Evolutionary conservation across 2,113 vertebrate species (phyloP).

Genomic region (Paracyprichromis sp.): DNA sequence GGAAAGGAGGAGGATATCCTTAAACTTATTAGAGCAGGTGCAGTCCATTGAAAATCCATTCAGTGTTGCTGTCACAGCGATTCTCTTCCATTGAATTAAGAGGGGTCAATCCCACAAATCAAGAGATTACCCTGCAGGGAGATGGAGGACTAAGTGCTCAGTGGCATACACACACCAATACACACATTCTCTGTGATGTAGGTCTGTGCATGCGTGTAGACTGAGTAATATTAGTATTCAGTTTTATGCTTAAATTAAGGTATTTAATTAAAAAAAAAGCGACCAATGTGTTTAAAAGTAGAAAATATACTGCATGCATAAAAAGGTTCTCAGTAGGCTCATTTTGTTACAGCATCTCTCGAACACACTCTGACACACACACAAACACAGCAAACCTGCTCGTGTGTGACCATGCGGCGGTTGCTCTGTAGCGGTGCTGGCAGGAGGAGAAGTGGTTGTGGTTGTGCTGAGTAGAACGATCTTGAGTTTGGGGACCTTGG

Average conservation of each 20-base stretch:
- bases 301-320: neutral
- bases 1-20: slow-evolving; percentile 35
- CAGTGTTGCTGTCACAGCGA: slow-evolving; percentile 66
- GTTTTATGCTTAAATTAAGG: neutral
- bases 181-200: neutral
- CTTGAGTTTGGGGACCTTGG: slow-evolving; percentile 46
- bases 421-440: neutral
- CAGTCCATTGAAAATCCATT: slow-evolving; percentile 68
- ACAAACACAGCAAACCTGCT: neutral
- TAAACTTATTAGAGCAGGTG: slow-evolving; percentile 66
- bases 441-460: neutral
- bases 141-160: slow-evolving; percentile 34
- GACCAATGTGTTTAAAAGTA: neutral
- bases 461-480: slow-evolving; percentile 54
- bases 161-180: neutral
- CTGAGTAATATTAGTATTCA: neutral
- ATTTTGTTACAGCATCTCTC: neutral
- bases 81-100: slow-evolving; percentile 70
- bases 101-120: slow-evolving; percentile 69
- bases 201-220: neutral
- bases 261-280: fast-evolving
- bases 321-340: neutral
- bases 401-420: slow-evolving; percentile 10
- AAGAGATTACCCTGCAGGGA: slow-evolving; percentile 58
- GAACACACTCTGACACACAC: neutral